Evolutionary conservation across 2,113 vertebrate genomes (phyloP).

Genomic region (Spea multiplicata): DNA sequence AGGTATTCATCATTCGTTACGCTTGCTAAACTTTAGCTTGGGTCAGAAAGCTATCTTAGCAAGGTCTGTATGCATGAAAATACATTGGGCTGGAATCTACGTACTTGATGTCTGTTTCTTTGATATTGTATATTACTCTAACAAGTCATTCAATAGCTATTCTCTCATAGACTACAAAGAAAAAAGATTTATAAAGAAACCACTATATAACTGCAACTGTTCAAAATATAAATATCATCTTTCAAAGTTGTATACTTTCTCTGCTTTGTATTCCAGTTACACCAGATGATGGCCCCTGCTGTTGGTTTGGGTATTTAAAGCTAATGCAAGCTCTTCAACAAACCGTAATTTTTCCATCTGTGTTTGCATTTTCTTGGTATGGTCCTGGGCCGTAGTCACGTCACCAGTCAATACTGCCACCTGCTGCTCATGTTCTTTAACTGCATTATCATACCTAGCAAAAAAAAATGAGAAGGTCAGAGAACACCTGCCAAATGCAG

Average conservation of each 20-base stretch:
- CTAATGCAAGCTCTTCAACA: constrained; percentile 22
- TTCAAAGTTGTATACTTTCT: not conserved
- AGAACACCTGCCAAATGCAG: too few species aligned
- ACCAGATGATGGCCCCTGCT: not conserved
- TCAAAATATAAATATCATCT: not conserved
- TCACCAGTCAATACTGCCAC: constrained; percentile 67
- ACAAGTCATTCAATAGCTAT: too few species aligned
- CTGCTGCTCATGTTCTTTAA: constrained; percentile 67
- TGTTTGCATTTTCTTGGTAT: constrained; percentile 51
- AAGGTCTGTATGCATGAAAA: too few species aligned
- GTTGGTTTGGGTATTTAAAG: not conserved
- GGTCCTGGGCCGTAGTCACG: constrained; percentile 55
- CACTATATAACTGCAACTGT: not conserved
- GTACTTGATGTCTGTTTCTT: too few species aligned
- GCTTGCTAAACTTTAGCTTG: too few species aligned
- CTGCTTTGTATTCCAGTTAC: not conserved
- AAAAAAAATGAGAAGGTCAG: constrained; percentile 15
- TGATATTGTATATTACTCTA: too few species aligned
- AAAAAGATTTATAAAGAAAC: not conserved
- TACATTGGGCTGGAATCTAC: too few species aligned
- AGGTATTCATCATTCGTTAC: too few species aligned
- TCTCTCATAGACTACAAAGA: not conserved
- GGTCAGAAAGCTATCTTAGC: too few species aligned
- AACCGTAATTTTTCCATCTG: constrained; percentile 67
- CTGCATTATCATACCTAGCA: constrained; percentile 60